Conservation (phyloP, 2,888 invertebrate genomes). For the Brachynemurus nebulosus region DNA sequence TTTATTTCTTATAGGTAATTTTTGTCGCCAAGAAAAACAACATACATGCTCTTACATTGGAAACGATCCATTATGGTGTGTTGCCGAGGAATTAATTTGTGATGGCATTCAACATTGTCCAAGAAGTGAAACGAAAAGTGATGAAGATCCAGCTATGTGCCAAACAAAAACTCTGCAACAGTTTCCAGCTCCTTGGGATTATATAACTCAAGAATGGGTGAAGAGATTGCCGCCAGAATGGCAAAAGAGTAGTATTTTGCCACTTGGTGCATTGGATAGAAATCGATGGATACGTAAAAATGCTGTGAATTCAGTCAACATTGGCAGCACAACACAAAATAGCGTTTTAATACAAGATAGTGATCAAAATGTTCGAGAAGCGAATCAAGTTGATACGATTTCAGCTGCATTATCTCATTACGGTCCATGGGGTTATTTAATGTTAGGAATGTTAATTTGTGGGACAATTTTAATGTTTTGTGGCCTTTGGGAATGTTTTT, state of each 20-base stretch:
- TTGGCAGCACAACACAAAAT: conserved; percentile 16
- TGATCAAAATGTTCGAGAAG: neutral
- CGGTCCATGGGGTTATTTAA: conserved; percentile 60
- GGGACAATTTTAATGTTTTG: conserved; percentile 56
- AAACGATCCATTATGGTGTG: conserved; percentile 36
- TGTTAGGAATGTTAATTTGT: conserved; percentile 55
- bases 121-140: conserved; percentile 36
- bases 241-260: neutral
- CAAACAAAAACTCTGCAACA: conserved; percentile 14
- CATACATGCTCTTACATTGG: conserved; percentile 28
- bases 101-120: conserved; percentile 55
- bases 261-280: neutral
- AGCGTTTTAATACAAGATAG: neutral
- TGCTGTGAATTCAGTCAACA: neutral
- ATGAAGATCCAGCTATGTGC: conserved; percentile 28
- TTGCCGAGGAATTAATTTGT: conserved; percentile 49
- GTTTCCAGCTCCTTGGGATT: conserved; percentile 19
- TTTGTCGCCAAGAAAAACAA: conserved; percentile 23
- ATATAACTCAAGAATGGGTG: conserved; percentile 21
- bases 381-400: conserved; percentile 25
- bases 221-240: conserved; percentile 18
- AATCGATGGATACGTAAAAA: conserved; percentile 4
- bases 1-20: conserved; percentile 18
- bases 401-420: conserved; percentile 50
- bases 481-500: conserved; percentile 46